These are phyloP conservation scores for Nicator chloris DNA, from an alignment of 2,113 vertebrate species.

Conservation along the genomic window DNA sequence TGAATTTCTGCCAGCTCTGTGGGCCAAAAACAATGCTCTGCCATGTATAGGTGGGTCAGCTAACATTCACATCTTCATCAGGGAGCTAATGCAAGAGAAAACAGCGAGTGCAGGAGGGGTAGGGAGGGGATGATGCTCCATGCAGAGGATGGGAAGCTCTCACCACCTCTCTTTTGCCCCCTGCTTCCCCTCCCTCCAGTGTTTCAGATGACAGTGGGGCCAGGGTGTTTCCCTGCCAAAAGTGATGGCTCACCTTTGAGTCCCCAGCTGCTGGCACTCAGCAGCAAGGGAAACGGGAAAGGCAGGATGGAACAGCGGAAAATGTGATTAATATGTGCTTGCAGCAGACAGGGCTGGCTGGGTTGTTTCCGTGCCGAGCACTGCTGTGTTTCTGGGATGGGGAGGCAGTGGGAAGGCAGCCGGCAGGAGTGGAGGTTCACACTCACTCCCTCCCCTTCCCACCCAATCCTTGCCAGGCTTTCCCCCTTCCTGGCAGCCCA, in stretches of 20 bases:
- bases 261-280: slow-evolving; percentile 24
- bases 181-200: neutral
- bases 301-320: slow-evolving; percentile 34
- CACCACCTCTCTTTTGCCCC: neutral
- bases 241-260: slow-evolving; percentile 30
- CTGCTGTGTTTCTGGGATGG: neutral
- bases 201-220: neutral
- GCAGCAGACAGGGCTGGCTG: neutral
- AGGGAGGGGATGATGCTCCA: neutral
- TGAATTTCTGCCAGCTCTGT: slow-evolving; percentile 33
- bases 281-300: slow-evolving; percentile 14
- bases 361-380: neutral
- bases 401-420: neutral
- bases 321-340: slow-evolving; percentile 55
- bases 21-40: slow-evolving; percentile 54
- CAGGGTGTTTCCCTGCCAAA: neutral
- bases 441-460: neutral
- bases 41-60: neutral
- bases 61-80: slow-evolving; percentile 6
- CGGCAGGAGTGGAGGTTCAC: neutral
- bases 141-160: neutral
- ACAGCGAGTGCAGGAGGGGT: neutral
- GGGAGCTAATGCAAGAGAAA: slow-evolving; percentile 23
- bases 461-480: neutral
- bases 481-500: neutral